A percentile compares a stretch with the other conserved stretches of the same genome.
Evolutionary conservation across 2,113 vertebrate genomes (phyloP).

Genomic region (Cavia porcellus): DNA sequence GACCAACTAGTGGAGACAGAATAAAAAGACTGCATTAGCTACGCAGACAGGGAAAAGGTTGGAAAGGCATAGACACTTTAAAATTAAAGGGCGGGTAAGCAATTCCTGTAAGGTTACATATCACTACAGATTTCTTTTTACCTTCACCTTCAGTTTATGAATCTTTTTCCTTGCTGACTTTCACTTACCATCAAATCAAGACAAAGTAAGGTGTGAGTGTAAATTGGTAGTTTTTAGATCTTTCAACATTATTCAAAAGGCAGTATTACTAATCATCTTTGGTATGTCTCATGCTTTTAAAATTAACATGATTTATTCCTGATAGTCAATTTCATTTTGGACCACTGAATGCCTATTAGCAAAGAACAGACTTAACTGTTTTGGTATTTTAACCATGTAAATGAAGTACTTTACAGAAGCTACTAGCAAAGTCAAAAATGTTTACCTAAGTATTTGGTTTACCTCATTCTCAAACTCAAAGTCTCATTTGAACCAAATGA

Average conservation of each 20-base stretch:
- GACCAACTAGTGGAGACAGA: constrained; percentile 90
- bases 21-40: constrained; percentile 88
- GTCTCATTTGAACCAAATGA: neutral
- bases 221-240: constrained; percentile 69
- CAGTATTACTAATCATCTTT: constrained; percentile 73
- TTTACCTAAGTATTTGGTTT: neutral
- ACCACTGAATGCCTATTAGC: constrained; percentile 36
- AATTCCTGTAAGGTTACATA: constrained; percentile 81
- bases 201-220: constrained; percentile 77
- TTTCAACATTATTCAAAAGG: constrained; percentile 76
- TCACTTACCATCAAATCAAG: constrained; percentile 78
- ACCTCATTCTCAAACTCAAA: neutral
- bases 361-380: neutral
- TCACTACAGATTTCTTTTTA: constrained; percentile 80
- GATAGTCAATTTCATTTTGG: constrained; percentile 43
- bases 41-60: constrained; percentile 82
- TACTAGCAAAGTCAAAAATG: neutral
- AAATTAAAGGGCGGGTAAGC: constrained; percentile 83
- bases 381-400: neutral
- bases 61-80: constrained; percentile 80
- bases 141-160: constrained; percentile 82
- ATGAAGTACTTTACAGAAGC: neutral
- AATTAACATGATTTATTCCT: constrained; percentile 58
- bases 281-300: constrained; percentile 72
- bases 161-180: constrained; percentile 84